Percentiles rank a stretch among this genome's conserved stretches.
These are phyloP conservation scores for Serripes groenlandicus DNA, from an alignment of 2,888 invertebrate species.

Conservation along the genomic window DNA sequence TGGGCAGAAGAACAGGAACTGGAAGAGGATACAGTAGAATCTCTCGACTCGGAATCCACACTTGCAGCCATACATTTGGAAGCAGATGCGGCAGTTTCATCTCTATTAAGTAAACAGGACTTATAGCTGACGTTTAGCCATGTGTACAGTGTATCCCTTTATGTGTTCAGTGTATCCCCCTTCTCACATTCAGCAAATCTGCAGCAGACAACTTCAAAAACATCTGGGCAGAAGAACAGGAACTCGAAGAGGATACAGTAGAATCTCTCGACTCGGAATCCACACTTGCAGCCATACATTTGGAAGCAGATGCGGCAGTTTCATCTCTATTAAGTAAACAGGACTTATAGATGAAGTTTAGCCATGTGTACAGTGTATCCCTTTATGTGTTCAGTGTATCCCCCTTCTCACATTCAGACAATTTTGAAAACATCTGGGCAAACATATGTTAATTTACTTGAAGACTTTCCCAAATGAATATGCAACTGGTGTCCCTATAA, in stretches of 20 bases:
- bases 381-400: too few relatives aligned
- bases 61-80: constrained; percentile 64
- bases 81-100: constrained; percentile 69
- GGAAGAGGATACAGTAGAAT: neutral
- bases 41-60: constrained; percentile 7
- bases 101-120: constrained; percentile 54
- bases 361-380: neutral
- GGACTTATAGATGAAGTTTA: neutral
- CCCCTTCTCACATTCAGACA: neutral
- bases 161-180: too few relatives aligned
- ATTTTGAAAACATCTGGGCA: neutral
- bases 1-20: neutral
- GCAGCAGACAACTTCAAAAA: too few relatives aligned
- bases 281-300: constrained; percentile 55
- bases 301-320: constrained; percentile 71
- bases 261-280: constrained; percentile 3
- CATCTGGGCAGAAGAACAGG: neutral
- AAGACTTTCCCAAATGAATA: neutral
- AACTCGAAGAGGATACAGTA: neutral
- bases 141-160: neutral
- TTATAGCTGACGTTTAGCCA: neutral
- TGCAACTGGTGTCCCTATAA: neutral
- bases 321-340: constrained; percentile 60
- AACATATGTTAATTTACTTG: neutral
- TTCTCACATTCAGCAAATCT: too few relatives aligned